These are phyloP conservation scores for Cinara cedri DNA, from an alignment of 2,888 invertebrate genomes.

Conservation along the genomic window DNA sequence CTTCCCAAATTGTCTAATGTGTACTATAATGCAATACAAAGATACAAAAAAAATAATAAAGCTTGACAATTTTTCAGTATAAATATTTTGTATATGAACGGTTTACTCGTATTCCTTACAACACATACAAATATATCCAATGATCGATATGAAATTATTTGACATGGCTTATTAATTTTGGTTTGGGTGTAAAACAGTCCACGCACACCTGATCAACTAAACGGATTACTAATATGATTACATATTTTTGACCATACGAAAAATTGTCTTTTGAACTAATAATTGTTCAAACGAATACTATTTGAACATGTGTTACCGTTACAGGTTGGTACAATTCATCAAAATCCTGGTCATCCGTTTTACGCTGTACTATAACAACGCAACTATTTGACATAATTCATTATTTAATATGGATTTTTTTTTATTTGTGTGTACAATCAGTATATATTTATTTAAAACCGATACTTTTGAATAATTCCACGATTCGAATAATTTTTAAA, in stretches of 20 bases:
- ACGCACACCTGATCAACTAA: neutral
- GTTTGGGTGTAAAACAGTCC: neutral
- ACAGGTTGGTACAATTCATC: neutral
- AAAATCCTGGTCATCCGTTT: neutral
- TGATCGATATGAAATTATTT: neutral
- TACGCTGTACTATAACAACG: neutral
- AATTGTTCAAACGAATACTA: neutral
- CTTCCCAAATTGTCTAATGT: too few relatives aligned
- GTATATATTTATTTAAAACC: too few relatives aligned
- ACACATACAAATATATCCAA: too few relatives aligned
- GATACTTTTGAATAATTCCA: too few relatives aligned
- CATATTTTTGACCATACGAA: neutral
- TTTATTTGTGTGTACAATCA: too few relatives aligned
- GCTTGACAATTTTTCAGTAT: too few relatives aligned
- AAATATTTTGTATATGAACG: too few relatives aligned
- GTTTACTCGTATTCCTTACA: too few relatives aligned
- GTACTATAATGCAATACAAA: too few relatives aligned
- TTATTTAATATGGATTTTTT: neutral
- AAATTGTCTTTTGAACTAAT: slow-evolving; percentile 16
- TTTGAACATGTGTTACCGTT: neutral
- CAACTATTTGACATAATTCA: slow-evolving; percentile 5
- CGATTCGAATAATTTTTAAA: too few relatives aligned
- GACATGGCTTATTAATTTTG: neutral
- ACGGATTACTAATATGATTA: neutral
- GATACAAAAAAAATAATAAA: too few relatives aligned